phyloP scores from a whole-genome alignment of 1,140 invertebrate species.

The Drosophila pallidifrons region DNA sequence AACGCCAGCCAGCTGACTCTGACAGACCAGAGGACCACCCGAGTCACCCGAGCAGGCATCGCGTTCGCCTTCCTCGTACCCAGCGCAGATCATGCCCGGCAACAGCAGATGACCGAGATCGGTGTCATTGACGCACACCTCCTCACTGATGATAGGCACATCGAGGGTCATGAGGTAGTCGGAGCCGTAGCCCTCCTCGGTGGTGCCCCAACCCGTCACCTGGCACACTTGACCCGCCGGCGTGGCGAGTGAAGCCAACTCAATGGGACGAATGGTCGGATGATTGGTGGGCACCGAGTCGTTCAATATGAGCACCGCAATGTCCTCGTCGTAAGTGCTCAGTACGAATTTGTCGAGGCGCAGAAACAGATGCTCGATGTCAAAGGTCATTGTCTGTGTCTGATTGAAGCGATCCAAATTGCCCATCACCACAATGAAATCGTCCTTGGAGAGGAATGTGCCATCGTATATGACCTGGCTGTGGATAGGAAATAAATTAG shows the following conservation, averaged over 20 bases:
- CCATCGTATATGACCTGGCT: slow-evolving; percentile 66
- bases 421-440: slow-evolving; percentile 76
- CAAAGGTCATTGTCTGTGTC: slow-evolving; percentile 62
- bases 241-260: slow-evolving; percentile 30
- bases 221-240: slow-evolving; percentile 57
- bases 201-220: slow-evolving; percentile 74
- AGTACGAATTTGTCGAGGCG: slow-evolving; percentile 53
- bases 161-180: slow-evolving; percentile 72
- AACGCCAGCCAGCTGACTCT: slow-evolving; percentile 87
- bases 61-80: slow-evolving; percentile 64
- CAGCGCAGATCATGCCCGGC: slow-evolving; percentile 80
- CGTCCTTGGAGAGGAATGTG: slow-evolving; percentile 54
- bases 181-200: slow-evolving; percentile 58
- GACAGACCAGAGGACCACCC: slow-evolving; percentile 87
- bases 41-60: slow-evolving; percentile 86
- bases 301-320: slow-evolving; percentile 63
- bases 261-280: slow-evolving; percentile 67
- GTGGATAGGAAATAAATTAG: neutral
- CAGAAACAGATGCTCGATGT: slow-evolving; percentile 50
- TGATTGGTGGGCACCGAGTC: slow-evolving; percentile 61
- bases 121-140: slow-evolving; percentile 57
- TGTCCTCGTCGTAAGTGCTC: slow-evolving; percentile 63
- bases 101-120: slow-evolving; percentile 33
- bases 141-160: slow-evolving; percentile 60
- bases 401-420: slow-evolving; percentile 73